Evolutionary conservation across 2,888 invertebrate genomes (phyloP).

Genomic region (Oligia fasciuncula): DNA sequence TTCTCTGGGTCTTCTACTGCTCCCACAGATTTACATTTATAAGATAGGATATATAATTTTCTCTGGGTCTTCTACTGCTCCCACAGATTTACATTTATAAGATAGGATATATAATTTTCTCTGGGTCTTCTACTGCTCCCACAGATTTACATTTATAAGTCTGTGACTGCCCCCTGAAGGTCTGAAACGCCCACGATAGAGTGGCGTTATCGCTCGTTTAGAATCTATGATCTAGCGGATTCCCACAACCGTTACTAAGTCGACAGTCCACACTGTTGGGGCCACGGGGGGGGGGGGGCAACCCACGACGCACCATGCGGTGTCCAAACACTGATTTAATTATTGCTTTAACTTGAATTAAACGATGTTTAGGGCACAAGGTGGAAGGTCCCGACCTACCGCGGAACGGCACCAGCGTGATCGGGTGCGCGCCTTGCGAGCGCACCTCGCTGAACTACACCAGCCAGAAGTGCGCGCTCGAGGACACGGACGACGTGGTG

Average conservation of each 20-base stretch:
- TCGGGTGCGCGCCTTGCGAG: constrained; percentile 83
- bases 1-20: too few species aligned
- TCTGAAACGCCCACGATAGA: too few species aligned
- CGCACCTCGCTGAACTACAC: constrained; percentile 85
- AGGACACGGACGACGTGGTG: constrained; percentile 85
- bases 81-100: too few species aligned
- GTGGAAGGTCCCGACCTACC: constrained; percentile 84
- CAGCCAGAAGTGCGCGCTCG: constrained; percentile 78
- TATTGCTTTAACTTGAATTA: neutral
- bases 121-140: too few species aligned
- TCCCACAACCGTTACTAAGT: neutral
- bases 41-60: too few species aligned
- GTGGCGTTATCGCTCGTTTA: too few species aligned
- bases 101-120: too few species aligned
- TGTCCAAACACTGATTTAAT: neutral
- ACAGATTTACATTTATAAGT: too few species aligned
- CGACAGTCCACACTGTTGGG: neutral
- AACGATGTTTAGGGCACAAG: constrained; percentile 77
- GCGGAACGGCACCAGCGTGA: constrained; percentile 79
- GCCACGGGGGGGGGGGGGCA: neutral
- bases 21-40: too few species aligned
- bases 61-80: too few species aligned
- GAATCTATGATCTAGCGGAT: neutral
- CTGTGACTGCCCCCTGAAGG: too few species aligned
- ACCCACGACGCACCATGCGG: neutral